Evolutionary conservation across 2,888 invertebrate genomes (phyloP), one percentile per base, ranked within the genome.

Genomic region (Pyrrhosoma nymphula): DNA sequence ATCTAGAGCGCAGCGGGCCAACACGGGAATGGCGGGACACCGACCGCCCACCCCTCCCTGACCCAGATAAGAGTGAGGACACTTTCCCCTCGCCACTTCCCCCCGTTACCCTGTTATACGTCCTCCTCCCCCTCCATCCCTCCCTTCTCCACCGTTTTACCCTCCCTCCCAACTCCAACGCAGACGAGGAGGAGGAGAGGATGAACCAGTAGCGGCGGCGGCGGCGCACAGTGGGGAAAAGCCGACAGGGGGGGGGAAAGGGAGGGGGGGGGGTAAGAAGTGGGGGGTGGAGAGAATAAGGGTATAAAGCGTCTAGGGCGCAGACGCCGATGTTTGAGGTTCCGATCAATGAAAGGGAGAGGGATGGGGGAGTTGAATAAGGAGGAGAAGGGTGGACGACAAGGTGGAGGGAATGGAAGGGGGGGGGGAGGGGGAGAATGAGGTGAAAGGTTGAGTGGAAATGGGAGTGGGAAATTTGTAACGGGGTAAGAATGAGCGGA

Each of bases 261-360:
- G 4, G 23, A 26, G 69, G 69, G 69, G 26, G n/a, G 6, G 26
- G n/a, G 69, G 69, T n/a, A 26, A 69, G n/a, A 20, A 60, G 60
- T n/a, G 47, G 47, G 8, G 69, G 69, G 26, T 26, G 69, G 26
- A 26, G 26, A 12, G 69, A 23, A 8, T 23, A 16, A 12, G 69
- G 26, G 12, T 69, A 8, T 1, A 2, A n/a, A 47, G 47, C 69
- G 82, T 16, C 0, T 2, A 82, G 82, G 14, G 82, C 82, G 82
- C 82, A 82, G 30, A 18, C 82, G 82, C 82, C 30, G 35, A 82
- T 18, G 82, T 35, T 82, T 12, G 82, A 35, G 82, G 30, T 35
- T 35, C 26, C 82, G 82, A 82, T 82, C 82, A 82, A 82, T 82
- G 82, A 82, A 82, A 82, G 82, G 82, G 82, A 82, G 82, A 14